Evolutionary conservation across 2,888 invertebrate genomes (phyloP), one percentile per base, ranked within the genome.

Genomic region (Drosophila colorata): DNA sequence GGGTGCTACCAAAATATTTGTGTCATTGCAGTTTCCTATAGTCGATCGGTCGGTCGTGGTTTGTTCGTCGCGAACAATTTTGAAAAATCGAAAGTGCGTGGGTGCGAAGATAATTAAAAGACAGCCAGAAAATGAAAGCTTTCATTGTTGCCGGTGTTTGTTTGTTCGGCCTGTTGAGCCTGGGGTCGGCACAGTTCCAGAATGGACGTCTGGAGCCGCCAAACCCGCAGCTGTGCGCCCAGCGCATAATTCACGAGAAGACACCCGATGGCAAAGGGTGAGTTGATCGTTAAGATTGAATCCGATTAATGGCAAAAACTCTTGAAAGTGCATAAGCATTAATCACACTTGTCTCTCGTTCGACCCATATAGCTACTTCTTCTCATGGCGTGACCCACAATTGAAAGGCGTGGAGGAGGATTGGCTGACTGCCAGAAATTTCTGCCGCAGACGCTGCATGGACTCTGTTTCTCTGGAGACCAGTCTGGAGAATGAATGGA

Each of bases 391-490:
- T 65, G 96, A 97, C 89, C 95, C 95, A 4, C 94, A 95, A 20
- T 94, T 96, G 33, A 94, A 94, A 71, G 95, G 95, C 23, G 95
- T 95, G 48, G 96, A 97, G 91, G 94, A 96, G 80, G 97, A 97
- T 92, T 97, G 97, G 97, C 92, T 97, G 75, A 95, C 95, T 47
- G 97, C 95, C 20, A 94, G 97, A 88, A 97, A 97, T 92, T 97
- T 95, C 93, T 97, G 97, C 92, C 94, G 97, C 69, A 95, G 96
- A 93, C 95, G 97, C 65, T 97, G 97, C 92, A 97, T 97, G 97
- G 97, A 97, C 92, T 94, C 96, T 49, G 96, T 97, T 46, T 96
- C 96, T 2, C 91, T 97, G 85, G 97, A 97, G 93, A 97, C 97
- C 57, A 96, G 95, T 78, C 95, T 95, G 58, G 97, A 97, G 92